Conservation (phyloP, 2,797 vertebrate species). For the Dromococcyx pavoninus region DNA sequence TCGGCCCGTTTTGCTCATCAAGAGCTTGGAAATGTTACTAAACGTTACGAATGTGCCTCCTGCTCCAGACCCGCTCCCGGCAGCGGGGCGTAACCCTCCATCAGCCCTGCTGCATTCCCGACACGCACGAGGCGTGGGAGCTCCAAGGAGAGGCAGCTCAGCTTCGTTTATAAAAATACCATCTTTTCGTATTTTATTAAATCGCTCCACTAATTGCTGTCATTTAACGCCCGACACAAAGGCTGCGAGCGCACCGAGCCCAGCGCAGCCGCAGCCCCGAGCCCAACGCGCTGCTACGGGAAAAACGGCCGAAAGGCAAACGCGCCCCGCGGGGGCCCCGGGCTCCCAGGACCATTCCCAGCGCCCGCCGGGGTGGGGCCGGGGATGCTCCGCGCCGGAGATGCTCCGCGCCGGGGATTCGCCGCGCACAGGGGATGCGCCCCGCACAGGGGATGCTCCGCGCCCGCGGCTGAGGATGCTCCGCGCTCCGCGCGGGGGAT, state of each 20-base stretch:
- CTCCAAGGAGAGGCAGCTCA: not conserved
- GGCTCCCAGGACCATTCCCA: too few species aligned
- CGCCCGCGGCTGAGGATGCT: not conserved
- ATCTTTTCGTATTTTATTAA: not conserved
- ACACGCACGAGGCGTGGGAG: not conserved
- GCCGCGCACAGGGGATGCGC: too few species aligned
- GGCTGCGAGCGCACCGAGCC: not conserved
- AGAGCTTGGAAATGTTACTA: not conserved
- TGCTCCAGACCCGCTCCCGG: not conserved
- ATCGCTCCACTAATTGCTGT: not conserved
- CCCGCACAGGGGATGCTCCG: not conserved
- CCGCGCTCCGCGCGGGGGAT: not conserved
- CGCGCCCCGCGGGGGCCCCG: not conserved
- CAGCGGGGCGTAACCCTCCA: not conserved
- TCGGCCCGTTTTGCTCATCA: not conserved
- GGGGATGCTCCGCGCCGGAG: not conserved
- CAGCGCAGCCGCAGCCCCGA: accelerated
- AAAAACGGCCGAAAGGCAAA: too few species aligned
- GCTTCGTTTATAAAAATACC: not conserved
- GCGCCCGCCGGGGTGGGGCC: too few species aligned
- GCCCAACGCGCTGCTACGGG: too few species aligned
- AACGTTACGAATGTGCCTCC: not conserved
- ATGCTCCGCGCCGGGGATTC: too few species aligned
- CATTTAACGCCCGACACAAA: not conserved
- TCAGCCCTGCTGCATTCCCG: not conserved